Conservation (phyloP, 2,113 vertebrate species). For the Grantiella picta region DNA sequence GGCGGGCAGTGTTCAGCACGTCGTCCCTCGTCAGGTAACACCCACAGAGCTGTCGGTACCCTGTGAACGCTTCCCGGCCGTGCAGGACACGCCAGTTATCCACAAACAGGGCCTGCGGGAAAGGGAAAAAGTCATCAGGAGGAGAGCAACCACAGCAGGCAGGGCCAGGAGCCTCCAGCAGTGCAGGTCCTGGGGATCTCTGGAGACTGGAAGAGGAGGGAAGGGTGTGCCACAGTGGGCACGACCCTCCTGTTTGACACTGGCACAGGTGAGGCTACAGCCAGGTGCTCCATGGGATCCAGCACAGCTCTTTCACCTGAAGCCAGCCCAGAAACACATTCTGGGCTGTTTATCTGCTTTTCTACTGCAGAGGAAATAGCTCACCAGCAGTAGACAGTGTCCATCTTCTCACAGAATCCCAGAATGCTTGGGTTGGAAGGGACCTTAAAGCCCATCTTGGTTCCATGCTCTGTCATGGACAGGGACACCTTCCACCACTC, state of each 20-base stretch:
- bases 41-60: conserved; percentile 87
- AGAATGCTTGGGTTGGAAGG: not conserved
- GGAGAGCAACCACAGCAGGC: not conserved
- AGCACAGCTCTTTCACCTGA: not conserved
- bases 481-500: not conserved
- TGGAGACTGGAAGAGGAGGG: not conserved
- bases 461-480: not conserved
- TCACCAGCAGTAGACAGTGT: not conserved
- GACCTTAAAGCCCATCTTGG: not conserved
- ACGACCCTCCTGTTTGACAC: rapidly evolving
- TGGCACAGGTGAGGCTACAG: not conserved
- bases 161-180: not conserved
- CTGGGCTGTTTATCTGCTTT: not conserved
- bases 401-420: not conserved
- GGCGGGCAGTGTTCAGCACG: conserved; percentile 81
- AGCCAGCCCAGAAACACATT: not conserved
- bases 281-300: not conserved
- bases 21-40: conserved; percentile 93
- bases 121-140: not conserved
- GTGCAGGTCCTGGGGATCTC: not conserved
- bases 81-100: conserved; percentile 94
- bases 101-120: conserved; percentile 83
- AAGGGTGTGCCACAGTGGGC: rapidly evolving
- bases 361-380: not conserved
- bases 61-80: conserved; percentile 89